Percentiles rank a stretch among this genome's conserved stretches.
phyloP scores from a whole-genome alignment of 1,140 invertebrate species.

The Pemphigus obesinymphae region DNA sequence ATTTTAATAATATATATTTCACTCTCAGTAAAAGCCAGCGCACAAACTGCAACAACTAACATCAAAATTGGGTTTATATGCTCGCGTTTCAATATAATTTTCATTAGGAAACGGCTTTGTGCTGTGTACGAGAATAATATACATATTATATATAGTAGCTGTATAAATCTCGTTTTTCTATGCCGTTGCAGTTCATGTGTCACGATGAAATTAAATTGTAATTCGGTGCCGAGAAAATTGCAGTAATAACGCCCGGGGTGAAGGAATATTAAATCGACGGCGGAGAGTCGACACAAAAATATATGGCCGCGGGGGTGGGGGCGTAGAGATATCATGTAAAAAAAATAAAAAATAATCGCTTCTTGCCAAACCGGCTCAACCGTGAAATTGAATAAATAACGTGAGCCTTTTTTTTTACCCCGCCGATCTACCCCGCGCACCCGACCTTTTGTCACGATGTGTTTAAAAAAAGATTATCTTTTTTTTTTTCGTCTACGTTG shows the following conservation, averaged over 20 bases:
- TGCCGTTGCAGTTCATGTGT: constrained; percentile 9
- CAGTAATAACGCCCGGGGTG: constrained; percentile 29
- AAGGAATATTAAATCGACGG: constrained; percentile 35
- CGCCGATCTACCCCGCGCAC: not conserved
- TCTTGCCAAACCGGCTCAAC: constrained; percentile 37
- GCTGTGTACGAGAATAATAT: not conserved
- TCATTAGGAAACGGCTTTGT: constrained; percentile 28
- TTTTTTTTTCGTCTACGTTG: not conserved
- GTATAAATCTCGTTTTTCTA: constrained; percentile 28
- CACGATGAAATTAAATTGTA: constrained; percentile 36
- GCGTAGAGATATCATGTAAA: constrained; percentile 33
- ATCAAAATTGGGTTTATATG: constrained; percentile 23
- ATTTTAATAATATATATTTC: not conserved
- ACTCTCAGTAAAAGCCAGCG: not conserved
- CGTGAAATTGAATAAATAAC: constrained; percentile 42
- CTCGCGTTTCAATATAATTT: constrained; percentile 14
- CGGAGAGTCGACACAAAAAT: constrained; percentile 12
- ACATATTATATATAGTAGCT: no score
- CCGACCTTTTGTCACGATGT: constrained; percentile 36
- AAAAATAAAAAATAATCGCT: constrained; percentile 30
- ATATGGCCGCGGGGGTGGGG: not conserved
- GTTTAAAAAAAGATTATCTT: constrained; percentile 40
- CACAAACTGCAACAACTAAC: not conserved
- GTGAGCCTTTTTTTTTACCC: not conserved
- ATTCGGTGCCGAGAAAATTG: constrained; percentile 34